A percentile compares a stretch with the other conserved stretches of the same genome.
phyloP scores from a whole-genome alignment of 2,797 vertebrate genomes.

The Alca torda region DNA sequence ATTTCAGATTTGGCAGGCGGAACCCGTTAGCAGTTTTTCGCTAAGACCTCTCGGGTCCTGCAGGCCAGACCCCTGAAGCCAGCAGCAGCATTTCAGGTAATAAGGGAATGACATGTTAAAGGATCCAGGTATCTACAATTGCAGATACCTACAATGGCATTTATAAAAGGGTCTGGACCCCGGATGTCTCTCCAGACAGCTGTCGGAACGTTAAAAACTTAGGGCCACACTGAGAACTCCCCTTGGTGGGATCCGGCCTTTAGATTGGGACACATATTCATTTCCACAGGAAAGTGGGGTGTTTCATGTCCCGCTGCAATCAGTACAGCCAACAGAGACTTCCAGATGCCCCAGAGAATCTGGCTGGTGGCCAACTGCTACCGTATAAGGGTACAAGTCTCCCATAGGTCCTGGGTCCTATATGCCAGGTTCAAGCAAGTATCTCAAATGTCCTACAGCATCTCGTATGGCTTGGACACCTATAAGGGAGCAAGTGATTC shows the following conservation, averaged over 20 bases:
- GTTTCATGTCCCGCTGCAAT: background rate
- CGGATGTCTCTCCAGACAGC: background rate
- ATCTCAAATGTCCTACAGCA: background rate
- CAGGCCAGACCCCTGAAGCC: background rate
- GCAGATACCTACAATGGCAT: background rate
- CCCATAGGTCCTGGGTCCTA: background rate
- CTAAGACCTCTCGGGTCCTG: background rate
- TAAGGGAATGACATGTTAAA: background rate
- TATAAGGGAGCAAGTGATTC: background rate
- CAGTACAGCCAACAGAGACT: background rate
- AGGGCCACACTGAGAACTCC: accelerated
- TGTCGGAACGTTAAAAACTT: background rate
- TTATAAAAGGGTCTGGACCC: background rate
- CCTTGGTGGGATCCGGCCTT: background rate
- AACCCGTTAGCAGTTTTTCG: background rate
- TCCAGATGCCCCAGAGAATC: background rate
- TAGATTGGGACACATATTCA: background rate
- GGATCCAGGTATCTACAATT: background rate
- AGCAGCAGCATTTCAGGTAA: background rate
- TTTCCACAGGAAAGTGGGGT: background rate
- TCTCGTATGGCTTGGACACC: background rate
- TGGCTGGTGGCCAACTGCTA: background rate
- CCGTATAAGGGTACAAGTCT: background rate
- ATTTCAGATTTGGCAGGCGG: background rate
- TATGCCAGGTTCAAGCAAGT: background rate